Percentiles rank a stretch among this genome's conserved stretches.
Conservation (phyloP, 2,888 invertebrate genomes). For the Oasisia sp. region DNA sequence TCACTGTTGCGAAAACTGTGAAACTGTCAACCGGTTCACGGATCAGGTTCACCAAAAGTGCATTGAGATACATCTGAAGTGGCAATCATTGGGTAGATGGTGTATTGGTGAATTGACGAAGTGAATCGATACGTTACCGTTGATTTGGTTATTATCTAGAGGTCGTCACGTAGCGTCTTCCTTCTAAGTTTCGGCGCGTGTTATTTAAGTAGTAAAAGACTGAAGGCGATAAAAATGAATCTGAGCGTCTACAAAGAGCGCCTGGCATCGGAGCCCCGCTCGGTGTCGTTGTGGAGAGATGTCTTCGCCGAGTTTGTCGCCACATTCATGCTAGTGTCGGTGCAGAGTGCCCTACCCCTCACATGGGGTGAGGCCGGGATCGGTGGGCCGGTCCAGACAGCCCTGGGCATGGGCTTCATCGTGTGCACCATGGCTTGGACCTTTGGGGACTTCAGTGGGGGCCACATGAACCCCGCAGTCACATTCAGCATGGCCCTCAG, state of each 20-base stretch:
- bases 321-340: slow-evolving; percentile 34
- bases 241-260: neutral
- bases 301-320: slow-evolving; percentile 33
- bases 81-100: neutral
- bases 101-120: neutral
- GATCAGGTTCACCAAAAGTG: neutral
- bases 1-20: neutral
- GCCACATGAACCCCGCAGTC: slow-evolving; percentile 38
- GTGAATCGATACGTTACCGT: neutral
- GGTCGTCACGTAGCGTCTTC: neutral
- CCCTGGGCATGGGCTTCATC: slow-evolving; percentile 35
- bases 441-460: slow-evolving; percentile 35
- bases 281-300: slow-evolving; percentile 32
- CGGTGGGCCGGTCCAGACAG: slow-evolving; percentile 21
- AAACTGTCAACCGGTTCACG: neutral
- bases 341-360: slow-evolving; percentile 29
- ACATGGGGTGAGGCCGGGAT: slow-evolving; percentile 26
- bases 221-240: neutral
- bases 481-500: slow-evolving; percentile 29
- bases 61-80: neutral
- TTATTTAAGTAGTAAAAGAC: neutral
- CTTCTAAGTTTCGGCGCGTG: neutral
- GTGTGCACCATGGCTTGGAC: slow-evolving; percentile 31
- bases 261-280: neutral
- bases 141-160: neutral